Evolutionary conservation across 1,140 invertebrate genomes (phyloP).

Genomic region (Sitophilus oryzae): DNA sequence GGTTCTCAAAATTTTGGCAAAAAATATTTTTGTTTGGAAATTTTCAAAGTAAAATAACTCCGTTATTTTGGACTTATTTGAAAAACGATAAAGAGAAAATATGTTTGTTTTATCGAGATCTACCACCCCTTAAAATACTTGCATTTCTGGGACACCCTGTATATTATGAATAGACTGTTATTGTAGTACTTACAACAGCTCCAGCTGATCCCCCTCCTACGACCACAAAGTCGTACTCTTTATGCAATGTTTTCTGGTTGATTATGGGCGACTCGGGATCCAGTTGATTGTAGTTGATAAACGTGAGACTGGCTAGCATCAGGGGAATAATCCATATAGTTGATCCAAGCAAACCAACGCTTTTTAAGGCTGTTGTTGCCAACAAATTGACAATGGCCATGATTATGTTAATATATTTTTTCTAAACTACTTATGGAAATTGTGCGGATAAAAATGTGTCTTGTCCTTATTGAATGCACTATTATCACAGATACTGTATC

Average conservation of each 20-base stretch:
- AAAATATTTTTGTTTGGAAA: too few species aligned
- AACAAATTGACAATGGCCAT: slow-evolving; percentile 69
- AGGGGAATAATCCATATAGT: slow-evolving; percentile 77
- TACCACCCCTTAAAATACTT: too few species aligned
- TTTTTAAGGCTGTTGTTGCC: slow-evolving; percentile 68
- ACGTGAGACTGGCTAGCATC: slow-evolving; percentile 72
- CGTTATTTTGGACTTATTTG: too few species aligned
- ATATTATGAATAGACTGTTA: too few species aligned
- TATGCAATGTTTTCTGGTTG: slow-evolving; percentile 49
- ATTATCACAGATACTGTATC: slow-evolving; percentile 21
- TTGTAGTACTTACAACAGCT: slow-evolving; percentile 78
- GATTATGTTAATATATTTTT: neutral
- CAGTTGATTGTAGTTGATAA: slow-evolving; percentile 72
- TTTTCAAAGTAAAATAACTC: too few species aligned
- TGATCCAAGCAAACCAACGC: slow-evolving; percentile 64
- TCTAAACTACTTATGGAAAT: neutral
- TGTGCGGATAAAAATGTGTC: neutral
- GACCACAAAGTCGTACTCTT: slow-evolving; percentile 79
- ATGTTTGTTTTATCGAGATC: too few species aligned
- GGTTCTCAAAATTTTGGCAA: too few species aligned
- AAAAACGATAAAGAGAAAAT: too few species aligned
- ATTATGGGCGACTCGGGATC: slow-evolving; percentile 71
- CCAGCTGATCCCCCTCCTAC: slow-evolving; percentile 91
- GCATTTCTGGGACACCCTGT: too few species aligned
- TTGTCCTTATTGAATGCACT: too few species aligned